Conservation (phyloP, 1,140 invertebrate genomes). For the Temnothorax longispinosus region DNA sequence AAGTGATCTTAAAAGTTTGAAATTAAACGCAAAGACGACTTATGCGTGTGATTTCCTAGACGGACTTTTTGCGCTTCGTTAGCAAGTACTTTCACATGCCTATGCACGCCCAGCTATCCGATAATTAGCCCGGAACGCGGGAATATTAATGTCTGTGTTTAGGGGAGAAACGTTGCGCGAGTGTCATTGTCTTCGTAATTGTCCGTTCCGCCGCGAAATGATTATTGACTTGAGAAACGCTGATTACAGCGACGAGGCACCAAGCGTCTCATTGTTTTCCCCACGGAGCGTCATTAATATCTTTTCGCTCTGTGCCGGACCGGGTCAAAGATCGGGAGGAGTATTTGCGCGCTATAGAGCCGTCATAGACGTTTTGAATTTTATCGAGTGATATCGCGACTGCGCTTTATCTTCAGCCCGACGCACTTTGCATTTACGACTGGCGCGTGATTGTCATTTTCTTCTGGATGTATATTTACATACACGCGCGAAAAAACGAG, state of each 20-base stretch:
- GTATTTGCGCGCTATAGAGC: background rate
- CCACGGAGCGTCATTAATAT: conserved; percentile 63
- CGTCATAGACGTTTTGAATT: conserved; percentile 25
- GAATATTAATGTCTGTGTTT: conserved; percentile 77
- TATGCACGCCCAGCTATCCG: conserved; percentile 14
- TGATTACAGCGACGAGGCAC: conserved; percentile 71
- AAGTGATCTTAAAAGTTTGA: background rate
- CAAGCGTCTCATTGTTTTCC: conserved; percentile 62
- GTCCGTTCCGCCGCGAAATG: conserved; percentile 58
- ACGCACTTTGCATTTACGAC: background rate
- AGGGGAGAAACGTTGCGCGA: conserved; percentile 64
- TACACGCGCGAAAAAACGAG: background rate
- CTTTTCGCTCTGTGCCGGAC: conserved; percentile 48
- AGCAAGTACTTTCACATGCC: conserved; percentile 59
- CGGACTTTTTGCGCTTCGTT: conserved; percentile 26
- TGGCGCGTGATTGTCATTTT: conserved; percentile 39
- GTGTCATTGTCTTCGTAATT: conserved; percentile 77
- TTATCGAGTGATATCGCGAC: conserved; percentile 30
- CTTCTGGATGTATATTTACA: background rate
- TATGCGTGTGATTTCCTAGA: background rate
- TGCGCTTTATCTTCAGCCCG: background rate
- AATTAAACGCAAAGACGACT: background rate
- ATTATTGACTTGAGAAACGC: conserved; percentile 74
- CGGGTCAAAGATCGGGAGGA: conserved; percentile 63
- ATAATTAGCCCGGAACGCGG: conserved; percentile 75